Evolutionary conservation across 2,113 vertebrate species (phyloP).

Genomic region (Trachemys scripta): DNA sequence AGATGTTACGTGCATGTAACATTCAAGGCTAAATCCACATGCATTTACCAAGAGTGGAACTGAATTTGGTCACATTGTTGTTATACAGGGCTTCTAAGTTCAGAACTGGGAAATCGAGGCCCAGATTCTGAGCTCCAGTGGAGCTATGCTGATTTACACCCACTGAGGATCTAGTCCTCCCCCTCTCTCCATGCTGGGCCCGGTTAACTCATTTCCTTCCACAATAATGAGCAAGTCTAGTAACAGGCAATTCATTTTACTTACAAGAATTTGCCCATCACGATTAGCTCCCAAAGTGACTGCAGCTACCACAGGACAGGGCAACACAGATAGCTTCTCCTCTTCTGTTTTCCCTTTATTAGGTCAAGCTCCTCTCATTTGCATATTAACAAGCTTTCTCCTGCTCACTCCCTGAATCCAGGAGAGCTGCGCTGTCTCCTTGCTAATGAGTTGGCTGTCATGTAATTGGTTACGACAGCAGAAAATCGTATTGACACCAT

Average conservation of each 20-base stretch:
- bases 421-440: neutral
- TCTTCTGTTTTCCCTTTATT: neutral
- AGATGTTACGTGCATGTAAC: neutral
- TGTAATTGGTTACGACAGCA: neutral
- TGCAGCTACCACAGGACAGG: neutral
- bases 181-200: neutral
- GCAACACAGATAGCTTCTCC: neutral
- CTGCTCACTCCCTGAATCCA: neutral
- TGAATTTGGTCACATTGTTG: neutral
- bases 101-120: neutral
- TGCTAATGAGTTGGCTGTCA: neutral
- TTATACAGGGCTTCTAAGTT: neutral
- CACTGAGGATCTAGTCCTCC: neutral
- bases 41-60: neutral
- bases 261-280: neutral
- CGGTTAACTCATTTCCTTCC: neutral
- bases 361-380: neutral
- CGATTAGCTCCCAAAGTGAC: neutral
- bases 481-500: neutral
- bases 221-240: neutral
- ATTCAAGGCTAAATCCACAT: neutral
- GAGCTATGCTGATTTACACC: neutral
- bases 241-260: neutral
- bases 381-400: neutral
- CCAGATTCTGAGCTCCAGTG: neutral